phyloP scores from a whole-genome alignment of 2,113 vertebrate species.

The Corythornis vintsioides region DNA sequence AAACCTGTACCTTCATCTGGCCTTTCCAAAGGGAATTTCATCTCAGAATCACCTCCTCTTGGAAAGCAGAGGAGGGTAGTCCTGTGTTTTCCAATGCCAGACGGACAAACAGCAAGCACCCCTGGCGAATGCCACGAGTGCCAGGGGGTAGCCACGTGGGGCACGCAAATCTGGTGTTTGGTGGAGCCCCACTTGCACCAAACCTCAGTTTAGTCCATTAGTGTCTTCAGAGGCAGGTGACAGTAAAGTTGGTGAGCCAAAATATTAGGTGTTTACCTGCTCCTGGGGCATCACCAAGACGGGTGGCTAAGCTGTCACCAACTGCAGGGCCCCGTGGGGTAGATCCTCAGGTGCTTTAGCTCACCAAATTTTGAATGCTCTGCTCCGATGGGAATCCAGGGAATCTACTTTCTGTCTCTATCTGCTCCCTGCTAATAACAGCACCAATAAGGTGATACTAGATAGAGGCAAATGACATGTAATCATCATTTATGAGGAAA shows the following conservation, averaged over 20 bases:
- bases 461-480: neutral
- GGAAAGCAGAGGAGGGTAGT: neutral
- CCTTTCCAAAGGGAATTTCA: neutral
- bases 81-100: neutral
- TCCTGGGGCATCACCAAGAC: neutral
- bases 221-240: neutral
- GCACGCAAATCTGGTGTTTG: neutral
- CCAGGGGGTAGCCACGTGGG: too few species aligned
- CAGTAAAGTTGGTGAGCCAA: neutral
- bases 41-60: neutral
- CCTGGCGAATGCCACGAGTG: neutral
- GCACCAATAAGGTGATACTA: neutral
- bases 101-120: neutral
- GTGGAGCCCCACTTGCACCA: neutral
- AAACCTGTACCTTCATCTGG: neutral
- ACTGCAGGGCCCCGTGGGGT: fast-evolving
- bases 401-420: neutral
- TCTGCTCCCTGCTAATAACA: neutral
- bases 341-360: neutral
- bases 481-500: constrained; percentile 9
- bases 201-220: neutral
- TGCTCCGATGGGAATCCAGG: neutral
- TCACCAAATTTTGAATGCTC: neutral
- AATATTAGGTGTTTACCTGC: neutral
- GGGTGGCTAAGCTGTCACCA: neutral